Conservation (phyloP, 2,888 invertebrate species). For the Aphidoletes aphidimyza region DNA sequence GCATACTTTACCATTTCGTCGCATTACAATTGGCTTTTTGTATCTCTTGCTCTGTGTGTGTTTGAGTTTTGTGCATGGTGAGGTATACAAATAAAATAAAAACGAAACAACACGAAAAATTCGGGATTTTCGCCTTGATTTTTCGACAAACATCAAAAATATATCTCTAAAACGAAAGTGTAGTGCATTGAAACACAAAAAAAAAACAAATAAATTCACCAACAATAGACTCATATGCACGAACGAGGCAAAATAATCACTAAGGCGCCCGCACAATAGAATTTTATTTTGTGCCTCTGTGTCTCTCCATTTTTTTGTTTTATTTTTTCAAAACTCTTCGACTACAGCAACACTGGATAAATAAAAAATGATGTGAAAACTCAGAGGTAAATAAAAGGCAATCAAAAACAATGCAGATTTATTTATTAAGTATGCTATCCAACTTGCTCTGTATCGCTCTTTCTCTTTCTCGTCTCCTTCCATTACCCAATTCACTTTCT, state of each 20-base stretch:
- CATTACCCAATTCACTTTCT: too few relatives aligned
- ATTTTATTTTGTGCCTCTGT: too few relatives aligned
- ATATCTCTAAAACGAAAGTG: not conserved
- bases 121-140: too few relatives aligned
- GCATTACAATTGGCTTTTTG: too few relatives aligned
- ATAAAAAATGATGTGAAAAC: not conserved
- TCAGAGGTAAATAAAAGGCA: not conserved
- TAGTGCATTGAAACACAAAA: not conserved
- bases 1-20: too few relatives aligned
- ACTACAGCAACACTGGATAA: not conserved
- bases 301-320: too few relatives aligned
- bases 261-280: not conserved
- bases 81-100: too few relatives aligned
- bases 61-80: too few relatives aligned
- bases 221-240: slow-evolving; percentile 13
- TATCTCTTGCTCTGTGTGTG: too few relatives aligned
- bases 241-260: not conserved
- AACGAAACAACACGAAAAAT: too few relatives aligned
- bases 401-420: not conserved
- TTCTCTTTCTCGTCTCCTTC: too few relatives aligned
- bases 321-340: not conserved
- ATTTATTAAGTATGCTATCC: not conserved
- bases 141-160: not conserved
- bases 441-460: too few relatives aligned
- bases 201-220: not conserved